Conservation (phyloP, 2,888 invertebrate genomes). For the Agrypnus murinus region DNA sequence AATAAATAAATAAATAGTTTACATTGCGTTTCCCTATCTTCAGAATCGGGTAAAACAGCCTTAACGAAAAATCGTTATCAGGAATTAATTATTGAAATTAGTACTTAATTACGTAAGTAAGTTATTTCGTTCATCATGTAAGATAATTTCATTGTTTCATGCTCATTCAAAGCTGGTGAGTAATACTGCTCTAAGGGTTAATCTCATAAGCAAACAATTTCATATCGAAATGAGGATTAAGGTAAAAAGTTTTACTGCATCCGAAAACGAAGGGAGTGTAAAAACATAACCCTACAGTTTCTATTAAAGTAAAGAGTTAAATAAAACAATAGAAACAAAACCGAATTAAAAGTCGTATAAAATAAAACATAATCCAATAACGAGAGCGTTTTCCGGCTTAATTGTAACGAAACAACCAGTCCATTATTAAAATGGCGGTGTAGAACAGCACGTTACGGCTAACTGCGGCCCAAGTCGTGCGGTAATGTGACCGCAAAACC, state of each 20-base stretch:
- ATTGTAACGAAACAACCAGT: constrained; percentile 47
- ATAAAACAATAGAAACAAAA: constrained; percentile 17
- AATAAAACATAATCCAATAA: constrained; percentile 38
- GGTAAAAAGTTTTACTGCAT: too few relatives aligned
- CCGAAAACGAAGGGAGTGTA: background rate
- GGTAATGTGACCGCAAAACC: constrained; percentile 58
- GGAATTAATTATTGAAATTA: too few relatives aligned
- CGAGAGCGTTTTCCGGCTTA: constrained; percentile 39
- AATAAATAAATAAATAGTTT: too few relatives aligned
- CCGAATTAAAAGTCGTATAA: constrained; percentile 25
- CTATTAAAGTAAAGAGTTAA: background rate
- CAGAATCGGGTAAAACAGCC: too few relatives aligned
- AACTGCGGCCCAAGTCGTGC: constrained; percentile 48
- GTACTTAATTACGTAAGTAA: too few relatives aligned
- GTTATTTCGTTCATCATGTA: too few relatives aligned
- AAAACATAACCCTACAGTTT: too few relatives aligned
- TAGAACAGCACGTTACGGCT: constrained; percentile 47
- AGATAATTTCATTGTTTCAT: too few relatives aligned
- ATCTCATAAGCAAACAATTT: constrained; percentile 19
- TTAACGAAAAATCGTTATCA: too few relatives aligned
- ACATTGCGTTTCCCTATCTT: too few relatives aligned
- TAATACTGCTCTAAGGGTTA: background rate
- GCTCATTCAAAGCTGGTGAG: background rate
- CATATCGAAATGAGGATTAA: constrained; percentile 14
- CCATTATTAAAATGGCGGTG: constrained; percentile 55